Evolutionary conservation across 2,888 invertebrate species (phyloP).

Genomic region (Eustalomyia histrio): DNA sequence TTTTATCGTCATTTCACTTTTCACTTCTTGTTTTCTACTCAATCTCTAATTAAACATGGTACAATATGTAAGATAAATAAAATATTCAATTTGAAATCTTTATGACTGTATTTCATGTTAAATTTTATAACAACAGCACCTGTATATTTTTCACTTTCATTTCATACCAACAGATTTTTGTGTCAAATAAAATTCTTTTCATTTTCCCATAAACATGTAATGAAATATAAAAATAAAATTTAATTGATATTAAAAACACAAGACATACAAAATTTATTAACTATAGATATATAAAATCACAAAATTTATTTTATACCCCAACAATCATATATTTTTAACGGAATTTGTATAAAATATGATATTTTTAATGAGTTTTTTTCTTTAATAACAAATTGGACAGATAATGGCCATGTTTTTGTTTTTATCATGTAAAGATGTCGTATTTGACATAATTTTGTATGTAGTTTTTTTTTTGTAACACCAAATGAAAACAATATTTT

Average conservation of each 20-base stretch:
- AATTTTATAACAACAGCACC: slow-evolving; percentile 1
- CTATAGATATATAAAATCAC: not conserved
- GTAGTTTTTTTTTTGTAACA: not conserved
- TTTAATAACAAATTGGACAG: not conserved
- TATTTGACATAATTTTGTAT: not conserved
- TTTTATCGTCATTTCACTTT: not conserved
- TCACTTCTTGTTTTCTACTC: not conserved
- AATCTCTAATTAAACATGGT: not conserved
- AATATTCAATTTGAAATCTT: not conserved
- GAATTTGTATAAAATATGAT: not conserved
- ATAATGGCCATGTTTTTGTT: not conserved
- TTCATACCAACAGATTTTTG: not conserved
- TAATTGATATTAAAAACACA: not conserved
- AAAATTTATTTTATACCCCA: not conserved
- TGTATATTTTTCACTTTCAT: slow-evolving; percentile 6
- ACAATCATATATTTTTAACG: not conserved
- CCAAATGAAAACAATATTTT: no score
- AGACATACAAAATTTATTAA: not conserved
- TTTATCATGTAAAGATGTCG: not conserved
- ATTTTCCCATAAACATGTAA: not conserved
- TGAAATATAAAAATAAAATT: not conserved
- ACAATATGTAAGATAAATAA: no score
- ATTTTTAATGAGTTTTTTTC: not conserved
- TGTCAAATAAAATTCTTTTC: not conserved
- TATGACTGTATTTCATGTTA: not conserved